Percentiles rank a stretch among this genome's conserved stretches.
Evolutionary conservation across 2,113 vertebrate species (phyloP).

Genomic region (Irena cyanogastra): DNA sequence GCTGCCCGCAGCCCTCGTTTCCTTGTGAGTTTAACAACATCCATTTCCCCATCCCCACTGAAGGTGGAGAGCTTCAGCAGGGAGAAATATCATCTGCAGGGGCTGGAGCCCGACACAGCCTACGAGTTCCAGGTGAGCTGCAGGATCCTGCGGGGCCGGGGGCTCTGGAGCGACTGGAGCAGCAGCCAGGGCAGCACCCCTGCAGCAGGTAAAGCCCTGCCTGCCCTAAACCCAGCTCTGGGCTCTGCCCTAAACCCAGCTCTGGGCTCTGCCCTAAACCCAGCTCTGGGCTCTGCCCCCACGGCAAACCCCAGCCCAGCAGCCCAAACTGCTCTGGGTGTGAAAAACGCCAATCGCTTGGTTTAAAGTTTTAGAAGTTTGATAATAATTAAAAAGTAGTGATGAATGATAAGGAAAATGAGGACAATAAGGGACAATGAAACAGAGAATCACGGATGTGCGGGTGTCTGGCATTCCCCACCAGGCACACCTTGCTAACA

Average conservation of each 20-base stretch:
- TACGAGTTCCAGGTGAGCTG: conserved; percentile 75
- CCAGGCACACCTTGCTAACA: too few species aligned
- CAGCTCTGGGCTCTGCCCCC: too few species aligned
- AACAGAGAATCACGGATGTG: too few species aligned
- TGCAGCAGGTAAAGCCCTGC: conserved; percentile 52
- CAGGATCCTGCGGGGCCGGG: conserved; percentile 22
- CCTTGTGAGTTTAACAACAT: fast-evolving
- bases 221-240: neutral
- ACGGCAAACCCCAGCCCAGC: too few species aligned
- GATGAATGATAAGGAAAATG: too few species aligned
- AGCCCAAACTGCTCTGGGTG: too few species aligned
- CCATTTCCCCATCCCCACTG: neutral
- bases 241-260: neutral
- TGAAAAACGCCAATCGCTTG: too few species aligned
- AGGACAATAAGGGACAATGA: too few species aligned
- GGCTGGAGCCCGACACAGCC: conserved; percentile 61
- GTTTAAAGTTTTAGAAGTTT: too few species aligned
- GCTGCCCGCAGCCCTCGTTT: fast-evolving
- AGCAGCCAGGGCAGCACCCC: neutral
- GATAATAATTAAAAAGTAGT: too few species aligned
- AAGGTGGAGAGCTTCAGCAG: conserved; percentile 37
- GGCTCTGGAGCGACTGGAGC: conserved; percentile 74
- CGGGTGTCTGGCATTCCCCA: too few species aligned
- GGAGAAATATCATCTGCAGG: neutral
- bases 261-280: too few species aligned